Conservation (phyloP, 1,140 invertebrate species). For the Bombus pyrosoma region DNA sequence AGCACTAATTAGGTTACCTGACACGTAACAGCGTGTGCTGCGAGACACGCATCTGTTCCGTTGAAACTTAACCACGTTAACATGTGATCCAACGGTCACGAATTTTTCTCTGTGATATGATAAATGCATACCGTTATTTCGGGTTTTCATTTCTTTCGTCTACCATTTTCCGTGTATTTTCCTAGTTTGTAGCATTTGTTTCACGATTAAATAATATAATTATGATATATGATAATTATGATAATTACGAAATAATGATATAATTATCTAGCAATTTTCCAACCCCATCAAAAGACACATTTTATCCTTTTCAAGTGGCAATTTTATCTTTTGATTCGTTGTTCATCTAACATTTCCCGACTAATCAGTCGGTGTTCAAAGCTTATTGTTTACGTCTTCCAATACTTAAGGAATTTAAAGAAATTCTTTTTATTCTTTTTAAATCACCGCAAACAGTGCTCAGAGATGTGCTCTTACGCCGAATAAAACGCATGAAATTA, state of each 20-base stretch:
- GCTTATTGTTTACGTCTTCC: no score
- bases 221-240: no score
- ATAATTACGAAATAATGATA: no score
- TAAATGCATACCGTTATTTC: slow-evolving; percentile 40
- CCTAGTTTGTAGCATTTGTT: not conserved
- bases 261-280: not conserved
- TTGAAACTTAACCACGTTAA: slow-evolving; percentile 31
- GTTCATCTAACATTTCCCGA: not conserved
- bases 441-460: no score
- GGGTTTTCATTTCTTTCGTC: not conserved
- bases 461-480: no score
- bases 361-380: not conserved
- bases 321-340: not conserved
- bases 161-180: not conserved
- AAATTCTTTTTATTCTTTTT: no score
- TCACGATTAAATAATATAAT: not conserved
- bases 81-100: not conserved
- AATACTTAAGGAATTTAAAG: not conserved
- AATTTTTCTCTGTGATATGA: slow-evolving; percentile 12
- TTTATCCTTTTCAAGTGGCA: not conserved
- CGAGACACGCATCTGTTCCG: slow-evolving; percentile 22
- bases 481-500: not conserved
- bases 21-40: not conserved
- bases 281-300: not conserved
- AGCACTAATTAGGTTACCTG: slow-evolving; percentile 57